These are phyloP conservation scores for Mimumesa dahlbomi DNA, from an alignment of 2,888 invertebrate genomes.

Conservation along the genomic window DNA sequence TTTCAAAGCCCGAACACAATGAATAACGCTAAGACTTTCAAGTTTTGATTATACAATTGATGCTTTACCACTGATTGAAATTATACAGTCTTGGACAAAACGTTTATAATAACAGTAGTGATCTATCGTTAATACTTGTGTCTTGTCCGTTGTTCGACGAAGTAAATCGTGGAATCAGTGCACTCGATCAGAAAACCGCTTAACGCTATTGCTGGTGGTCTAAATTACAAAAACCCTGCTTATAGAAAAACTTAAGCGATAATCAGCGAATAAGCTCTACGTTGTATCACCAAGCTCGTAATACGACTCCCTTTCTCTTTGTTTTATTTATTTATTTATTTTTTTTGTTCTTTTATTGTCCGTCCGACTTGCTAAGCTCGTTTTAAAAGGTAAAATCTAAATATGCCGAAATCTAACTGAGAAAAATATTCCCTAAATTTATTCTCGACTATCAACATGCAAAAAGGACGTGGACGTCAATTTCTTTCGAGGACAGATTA, in stretches of 20 bases:
- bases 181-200: neutral
- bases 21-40: conserved; percentile 7
- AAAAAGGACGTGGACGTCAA: neutral
- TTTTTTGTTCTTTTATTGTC: conserved; percentile 17
- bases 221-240: conserved; percentile 27
- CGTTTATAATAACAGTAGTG: neutral
- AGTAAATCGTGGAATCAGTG: neutral
- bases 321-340: too few species aligned
- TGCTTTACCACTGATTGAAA: neutral
- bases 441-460: neutral
- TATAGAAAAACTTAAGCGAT: conserved; percentile 27
- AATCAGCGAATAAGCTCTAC: conserved; percentile 29
- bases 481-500: neutral
- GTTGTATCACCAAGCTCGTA: conserved; percentile 19
- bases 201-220: neutral
- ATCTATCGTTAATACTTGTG: too few species aligned
- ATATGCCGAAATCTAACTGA: conserved; percentile 5
- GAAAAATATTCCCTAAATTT: neutral
- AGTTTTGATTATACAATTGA: neutral
- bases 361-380: neutral
- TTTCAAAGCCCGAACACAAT: neutral
- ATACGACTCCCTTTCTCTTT: too few species aligned
- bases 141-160: neutral
- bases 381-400: conserved; percentile 2
- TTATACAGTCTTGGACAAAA: neutral